Evolutionary conservation across 2,797 vertebrate genomes (phyloP).

Genomic region (Amazonetta brasiliensis): DNA sequence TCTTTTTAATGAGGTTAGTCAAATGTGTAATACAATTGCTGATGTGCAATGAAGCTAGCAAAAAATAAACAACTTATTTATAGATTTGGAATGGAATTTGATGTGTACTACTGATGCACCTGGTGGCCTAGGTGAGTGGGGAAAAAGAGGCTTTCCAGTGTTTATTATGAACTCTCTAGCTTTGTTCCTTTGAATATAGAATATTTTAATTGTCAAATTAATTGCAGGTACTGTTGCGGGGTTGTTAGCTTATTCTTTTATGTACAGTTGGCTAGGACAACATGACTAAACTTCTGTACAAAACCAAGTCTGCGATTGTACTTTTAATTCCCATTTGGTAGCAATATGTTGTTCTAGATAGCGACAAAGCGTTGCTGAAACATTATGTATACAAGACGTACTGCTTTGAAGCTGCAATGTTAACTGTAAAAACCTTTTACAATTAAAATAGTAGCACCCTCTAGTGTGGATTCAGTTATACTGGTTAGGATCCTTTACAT

Average conservation of each 20-base stretch:
- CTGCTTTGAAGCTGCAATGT: not conserved
- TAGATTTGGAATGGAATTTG: not conserved
- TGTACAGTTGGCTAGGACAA: not conserved
- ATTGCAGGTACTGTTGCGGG: accelerated
- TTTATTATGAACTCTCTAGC: not conserved
- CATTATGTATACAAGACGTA: not conserved
- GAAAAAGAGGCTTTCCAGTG: not conserved
- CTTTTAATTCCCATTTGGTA: not conserved
- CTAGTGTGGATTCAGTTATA: conserved; percentile 34
- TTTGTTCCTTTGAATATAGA: not conserved
- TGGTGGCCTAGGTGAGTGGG: not conserved
- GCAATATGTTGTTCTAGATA: not conserved
- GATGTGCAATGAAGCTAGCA: not conserved
- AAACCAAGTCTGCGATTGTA: not conserved
- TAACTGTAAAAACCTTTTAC: not conserved
- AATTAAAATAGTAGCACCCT: conserved; percentile 53
- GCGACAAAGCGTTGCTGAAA: not conserved
- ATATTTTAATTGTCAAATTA: not conserved
- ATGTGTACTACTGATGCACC: not conserved
- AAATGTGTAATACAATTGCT: not conserved
- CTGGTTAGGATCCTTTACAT: not conserved
- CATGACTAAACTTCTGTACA: not conserved
- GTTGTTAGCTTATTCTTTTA: not conserved
- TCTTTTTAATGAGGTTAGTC: not conserved
- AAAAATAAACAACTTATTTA: not conserved